A percentile compares a stretch with the other conserved stretches of the same genome.
phyloP scores from a whole-genome alignment of 1,140 invertebrate genomes.

The Thereuonema tuberculata region DNA sequence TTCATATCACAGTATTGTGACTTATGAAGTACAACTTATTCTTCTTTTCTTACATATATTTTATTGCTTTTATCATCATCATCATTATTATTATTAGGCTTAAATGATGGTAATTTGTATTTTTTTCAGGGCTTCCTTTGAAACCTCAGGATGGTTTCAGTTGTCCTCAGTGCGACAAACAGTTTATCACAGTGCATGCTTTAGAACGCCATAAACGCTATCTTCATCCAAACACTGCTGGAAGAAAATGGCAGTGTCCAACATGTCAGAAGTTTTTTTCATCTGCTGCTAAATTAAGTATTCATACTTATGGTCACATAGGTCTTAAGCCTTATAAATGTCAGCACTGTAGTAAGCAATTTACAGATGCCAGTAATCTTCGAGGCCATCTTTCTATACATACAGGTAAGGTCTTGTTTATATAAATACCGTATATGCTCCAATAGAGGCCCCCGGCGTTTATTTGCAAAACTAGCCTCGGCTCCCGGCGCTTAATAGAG shows the following conservation, averaged over 20 bases:
- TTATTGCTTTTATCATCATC: too few relatives aligned
- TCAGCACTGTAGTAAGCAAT: constrained; percentile 8
- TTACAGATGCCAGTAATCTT: constrained; percentile 11
- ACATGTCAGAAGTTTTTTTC: neutral
- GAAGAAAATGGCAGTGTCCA: neutral
- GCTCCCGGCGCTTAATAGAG: too few relatives aligned
- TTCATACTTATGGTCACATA: constrained; percentile 9
- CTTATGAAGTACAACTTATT: too few relatives aligned
- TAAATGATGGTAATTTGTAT: too few relatives aligned
- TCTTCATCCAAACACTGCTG: neutral
- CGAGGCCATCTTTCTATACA: constrained; percentile 11
- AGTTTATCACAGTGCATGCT: neutral
- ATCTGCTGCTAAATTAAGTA: constrained; percentile 8
- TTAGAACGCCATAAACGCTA: neutral
- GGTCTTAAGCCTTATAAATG: constrained; percentile 10
- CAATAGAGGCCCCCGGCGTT: too few relatives aligned
- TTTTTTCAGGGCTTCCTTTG: neutral
- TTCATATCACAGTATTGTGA: too few relatives aligned
- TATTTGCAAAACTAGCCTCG: too few relatives aligned
- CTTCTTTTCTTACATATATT: too few relatives aligned
- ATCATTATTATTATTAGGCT: too few relatives aligned
- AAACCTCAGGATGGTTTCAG: constrained; percentile 2
- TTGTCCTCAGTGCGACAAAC: neutral
- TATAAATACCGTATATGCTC: too few relatives aligned
- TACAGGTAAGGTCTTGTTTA: constrained; percentile 6